Conservation (phyloP, 2,888 invertebrate genomes). For the Troides oblongomaculatus region DNA sequence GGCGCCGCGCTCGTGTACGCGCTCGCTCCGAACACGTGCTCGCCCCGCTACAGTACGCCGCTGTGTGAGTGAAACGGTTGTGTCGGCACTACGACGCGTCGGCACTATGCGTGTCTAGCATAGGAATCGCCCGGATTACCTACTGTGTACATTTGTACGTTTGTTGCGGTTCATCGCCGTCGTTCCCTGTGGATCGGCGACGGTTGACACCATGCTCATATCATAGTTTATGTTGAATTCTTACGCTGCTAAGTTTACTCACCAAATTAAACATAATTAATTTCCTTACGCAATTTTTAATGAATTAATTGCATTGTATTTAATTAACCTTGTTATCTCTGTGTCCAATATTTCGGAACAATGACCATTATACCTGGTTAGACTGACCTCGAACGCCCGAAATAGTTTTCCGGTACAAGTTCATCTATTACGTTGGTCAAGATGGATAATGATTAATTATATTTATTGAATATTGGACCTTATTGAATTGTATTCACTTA, state of each 20-base stretch:
- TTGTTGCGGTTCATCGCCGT: slow-evolving; percentile 67
- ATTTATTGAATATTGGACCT: background rate
- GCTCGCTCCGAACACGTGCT: slow-evolving; percentile 56
- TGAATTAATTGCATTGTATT: background rate
- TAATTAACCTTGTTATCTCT: background rate
- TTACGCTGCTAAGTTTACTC: slow-evolving; percentile 37
- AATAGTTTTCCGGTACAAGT: slow-evolving; percentile 7
- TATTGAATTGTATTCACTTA: background rate
- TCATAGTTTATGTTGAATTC: slow-evolving; percentile 53
- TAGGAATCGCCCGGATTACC: slow-evolving; percentile 58
- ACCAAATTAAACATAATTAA: background rate
- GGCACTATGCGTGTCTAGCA: slow-evolving; percentile 67
- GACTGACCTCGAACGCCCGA: slow-evolving; percentile 23
- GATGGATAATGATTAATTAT: slow-evolving; percentile 2
- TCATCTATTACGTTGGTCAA: slow-evolving; percentile 17
- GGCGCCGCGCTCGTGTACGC: slow-evolving; percentile 58
- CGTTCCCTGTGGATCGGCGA: slow-evolving; percentile 55
- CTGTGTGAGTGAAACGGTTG: slow-evolving; percentile 69
- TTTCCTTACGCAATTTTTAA: background rate
- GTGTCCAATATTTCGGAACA: slow-evolving; percentile 2
- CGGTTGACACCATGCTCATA: slow-evolving; percentile 58
- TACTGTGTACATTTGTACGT: slow-evolving; percentile 66
- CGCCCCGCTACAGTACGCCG: slow-evolving; percentile 44
- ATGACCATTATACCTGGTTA: slow-evolving; percentile 3
- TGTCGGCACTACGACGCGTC: slow-evolving; percentile 52